A percentile compares a stretch with the other conserved stretches of the same genome.
Evolutionary conservation across 2,888 invertebrate species (phyloP).

Genomic region (Amiota minor): DNA sequence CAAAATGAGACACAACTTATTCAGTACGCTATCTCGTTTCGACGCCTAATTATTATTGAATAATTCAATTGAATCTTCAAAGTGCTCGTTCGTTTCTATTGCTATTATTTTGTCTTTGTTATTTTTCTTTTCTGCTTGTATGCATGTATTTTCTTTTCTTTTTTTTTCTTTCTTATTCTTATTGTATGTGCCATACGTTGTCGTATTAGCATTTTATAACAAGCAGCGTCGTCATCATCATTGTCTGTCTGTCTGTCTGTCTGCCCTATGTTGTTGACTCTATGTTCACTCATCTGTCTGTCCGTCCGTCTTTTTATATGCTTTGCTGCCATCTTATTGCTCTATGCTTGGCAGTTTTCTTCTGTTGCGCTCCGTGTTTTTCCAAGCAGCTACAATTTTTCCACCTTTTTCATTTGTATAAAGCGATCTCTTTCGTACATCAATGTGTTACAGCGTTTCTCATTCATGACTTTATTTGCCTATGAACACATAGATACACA

Average conservation of each 20-base stretch:
- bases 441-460: slow-evolving; percentile 49
- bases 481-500: slow-evolving; percentile 12
- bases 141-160: not conserved
- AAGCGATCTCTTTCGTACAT: slow-evolving; percentile 53
- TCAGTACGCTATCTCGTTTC: slow-evolving; percentile 44
- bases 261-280: not conserved
- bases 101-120: no score
- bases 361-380: slow-evolving; percentile 17
- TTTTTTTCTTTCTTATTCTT: not conserved
- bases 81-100: slow-evolving; percentile 51
- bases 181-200: slow-evolving; percentile 51
- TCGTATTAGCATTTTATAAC: slow-evolving; percentile 66
- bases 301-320: slow-evolving; percentile 45
- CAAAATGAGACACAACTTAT: not conserved
- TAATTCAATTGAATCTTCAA: slow-evolving; percentile 62
- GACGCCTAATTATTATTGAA: slow-evolving; percentile 68
- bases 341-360: slow-evolving; percentile 28
- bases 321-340: slow-evolving; percentile 41
- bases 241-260: slow-evolving; percentile 22
- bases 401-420: slow-evolving; percentile 21
- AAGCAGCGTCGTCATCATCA: slow-evolving; percentile 51
- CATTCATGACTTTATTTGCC: slow-evolving; percentile 61
- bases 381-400: slow-evolving; percentile 10
- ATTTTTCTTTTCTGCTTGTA: slow-evolving; percentile 10
- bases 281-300: not conserved